phyloP scores from a whole-genome alignment of 2,888 invertebrate species.

The Ochropleura leucogaster region DNA sequence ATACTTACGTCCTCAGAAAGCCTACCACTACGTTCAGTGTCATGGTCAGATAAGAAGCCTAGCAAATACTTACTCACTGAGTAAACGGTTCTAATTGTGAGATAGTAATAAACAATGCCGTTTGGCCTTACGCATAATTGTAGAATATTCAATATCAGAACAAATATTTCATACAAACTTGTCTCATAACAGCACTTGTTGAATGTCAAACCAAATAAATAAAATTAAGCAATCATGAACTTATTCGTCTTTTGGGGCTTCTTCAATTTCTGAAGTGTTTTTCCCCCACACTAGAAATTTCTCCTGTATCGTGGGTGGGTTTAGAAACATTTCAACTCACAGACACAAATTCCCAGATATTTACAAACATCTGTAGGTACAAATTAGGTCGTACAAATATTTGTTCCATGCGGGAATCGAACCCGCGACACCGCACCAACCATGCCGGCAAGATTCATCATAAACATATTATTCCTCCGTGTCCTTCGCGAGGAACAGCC shows the following conservation, averaged over 20 bases:
- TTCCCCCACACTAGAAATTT: too few relatives aligned
- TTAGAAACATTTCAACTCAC: too few relatives aligned
- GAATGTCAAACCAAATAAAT: not conserved
- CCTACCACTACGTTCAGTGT: slow-evolving; percentile 22
- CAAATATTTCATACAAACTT: not conserved
- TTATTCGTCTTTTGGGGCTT: not conserved
- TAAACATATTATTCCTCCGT: not conserved
- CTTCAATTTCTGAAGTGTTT: not conserved
- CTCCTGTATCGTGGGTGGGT: too few relatives aligned
- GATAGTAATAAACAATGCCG: not conserved
- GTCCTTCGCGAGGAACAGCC: not conserved
- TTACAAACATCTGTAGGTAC: too few relatives aligned
- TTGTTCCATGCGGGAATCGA: too few relatives aligned
- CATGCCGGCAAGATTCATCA: too few relatives aligned
- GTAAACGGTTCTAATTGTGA: not conserved
- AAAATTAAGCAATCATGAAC: too few relatives aligned
- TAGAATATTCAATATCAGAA: not conserved
- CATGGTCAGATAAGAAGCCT: slow-evolving; percentile 18
- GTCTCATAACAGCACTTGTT: not conserved
- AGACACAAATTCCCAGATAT: too few relatives aligned
- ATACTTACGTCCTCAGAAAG: not conserved
- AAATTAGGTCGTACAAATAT: too few relatives aligned
- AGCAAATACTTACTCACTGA: slow-evolving; percentile 7
- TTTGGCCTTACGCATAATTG: not conserved
- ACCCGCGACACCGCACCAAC: too few relatives aligned